Evolutionary conservation across 2,113 vertebrate species (phyloP).

Genomic region (Hucho hucho): DNA sequence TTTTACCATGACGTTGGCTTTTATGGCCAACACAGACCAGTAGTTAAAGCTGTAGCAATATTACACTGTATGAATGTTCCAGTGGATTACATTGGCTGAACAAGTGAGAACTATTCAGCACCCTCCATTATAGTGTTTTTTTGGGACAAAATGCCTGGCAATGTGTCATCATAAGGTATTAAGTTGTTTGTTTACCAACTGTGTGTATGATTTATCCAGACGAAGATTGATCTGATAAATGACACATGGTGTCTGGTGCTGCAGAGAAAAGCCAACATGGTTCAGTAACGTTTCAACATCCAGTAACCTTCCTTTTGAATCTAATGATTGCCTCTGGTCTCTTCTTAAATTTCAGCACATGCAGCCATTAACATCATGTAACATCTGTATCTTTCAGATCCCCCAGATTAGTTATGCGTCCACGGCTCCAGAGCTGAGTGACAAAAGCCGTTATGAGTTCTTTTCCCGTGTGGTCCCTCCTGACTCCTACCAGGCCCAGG

Average conservation of each 20-base stretch:
- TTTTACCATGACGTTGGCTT: conserved; percentile 33
- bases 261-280: conserved; percentile 16
- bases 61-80: conserved; percentile 19
- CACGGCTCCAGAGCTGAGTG: conserved; percentile 86
- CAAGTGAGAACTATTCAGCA: conserved; percentile 1
- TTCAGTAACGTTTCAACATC: conserved; percentile 21
- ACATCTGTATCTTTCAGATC: conserved; percentile 68
- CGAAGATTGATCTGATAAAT: conserved; percentile 9
- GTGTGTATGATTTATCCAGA: conserved; percentile 31
- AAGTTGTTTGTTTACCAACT: conserved; percentile 26
- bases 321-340: too few species aligned
- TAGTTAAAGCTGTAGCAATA: conserved; percentile 10
- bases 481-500: conserved; percentile 89
- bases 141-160: conserved; percentile 9
- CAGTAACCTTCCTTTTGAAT: background rate
- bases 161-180: conserved; percentile 15
- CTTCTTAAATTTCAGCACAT: background rate
- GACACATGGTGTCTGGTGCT: conserved; percentile 33
- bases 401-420: conserved; percentile 93
- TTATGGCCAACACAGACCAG: conserved; percentile 19
- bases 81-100: conserved; percentile 35
- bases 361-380: background rate
- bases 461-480: conserved; percentile 89
- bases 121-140: conserved; percentile 10
- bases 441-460: conserved; percentile 86